phyloP scores from a whole-genome alignment of 2,113 vertebrate species.

The Ctenomys sociabilis region DNA sequence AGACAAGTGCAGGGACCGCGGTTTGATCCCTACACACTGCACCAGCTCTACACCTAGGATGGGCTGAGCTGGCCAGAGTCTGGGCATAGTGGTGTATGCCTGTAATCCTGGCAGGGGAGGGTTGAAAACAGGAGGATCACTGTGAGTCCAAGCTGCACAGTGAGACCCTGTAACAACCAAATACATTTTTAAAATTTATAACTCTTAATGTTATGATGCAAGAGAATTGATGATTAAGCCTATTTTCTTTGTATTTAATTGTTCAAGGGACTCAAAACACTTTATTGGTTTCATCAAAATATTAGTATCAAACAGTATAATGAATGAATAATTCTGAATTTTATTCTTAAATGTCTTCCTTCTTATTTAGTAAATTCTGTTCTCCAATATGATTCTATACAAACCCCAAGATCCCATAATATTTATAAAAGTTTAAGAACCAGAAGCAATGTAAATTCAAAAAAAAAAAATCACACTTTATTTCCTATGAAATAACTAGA shows the following conservation, averaged over 20 bases:
- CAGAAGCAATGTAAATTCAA: conserved; percentile 3
- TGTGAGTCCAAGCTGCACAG: too few species aligned
- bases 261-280: not conserved
- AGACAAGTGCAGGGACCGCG: too few species aligned
- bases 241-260: not conserved
- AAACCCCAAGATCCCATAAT: not conserved
- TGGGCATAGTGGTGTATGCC: too few species aligned
- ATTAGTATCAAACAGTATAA: not conserved
- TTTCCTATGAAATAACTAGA: not conserved
- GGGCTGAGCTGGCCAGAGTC: too few species aligned
- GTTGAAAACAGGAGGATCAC: too few species aligned
- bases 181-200: not conserved
- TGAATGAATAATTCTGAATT: not conserved
- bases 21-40: too few species aligned
- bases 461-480: not conserved
- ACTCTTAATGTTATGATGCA: not conserved
- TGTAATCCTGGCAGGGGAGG: too few species aligned
- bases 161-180: too few species aligned
- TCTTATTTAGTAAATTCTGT: not conserved
- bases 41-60: too few species aligned
- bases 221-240: not conserved
- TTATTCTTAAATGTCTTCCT: not conserved
- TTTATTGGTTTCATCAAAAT: conserved; percentile 23
- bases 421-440: not conserved
- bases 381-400: not conserved